Conservation (phyloP, 2,113 vertebrate genomes). For the Sebastes fasciatus region DNA sequence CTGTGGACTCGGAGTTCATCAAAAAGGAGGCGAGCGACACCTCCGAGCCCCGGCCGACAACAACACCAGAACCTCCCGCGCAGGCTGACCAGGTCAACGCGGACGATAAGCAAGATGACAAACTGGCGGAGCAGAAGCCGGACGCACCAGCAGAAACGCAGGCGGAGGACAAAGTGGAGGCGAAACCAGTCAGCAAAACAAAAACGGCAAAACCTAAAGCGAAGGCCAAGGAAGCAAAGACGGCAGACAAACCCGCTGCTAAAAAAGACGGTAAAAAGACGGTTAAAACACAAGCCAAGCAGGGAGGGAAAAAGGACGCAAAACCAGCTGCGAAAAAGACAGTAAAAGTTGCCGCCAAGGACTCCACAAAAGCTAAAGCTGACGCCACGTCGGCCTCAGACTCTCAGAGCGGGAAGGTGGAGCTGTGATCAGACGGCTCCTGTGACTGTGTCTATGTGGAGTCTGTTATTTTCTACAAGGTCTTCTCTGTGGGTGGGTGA, state of each 20-base stretch:
- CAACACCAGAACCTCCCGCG: not conserved
- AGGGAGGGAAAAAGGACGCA: slow-evolving; percentile 57
- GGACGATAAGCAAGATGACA: slow-evolving; percentile 7
- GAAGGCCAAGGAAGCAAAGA: slow-evolving; percentile 60
- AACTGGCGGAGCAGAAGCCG: not conserved
- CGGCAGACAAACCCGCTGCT: slow-evolving; percentile 32
- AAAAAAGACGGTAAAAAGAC: slow-evolving; percentile 58
- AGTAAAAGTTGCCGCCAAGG: slow-evolving; percentile 53
- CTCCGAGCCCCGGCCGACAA: not conserved
- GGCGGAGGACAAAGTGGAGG: slow-evolving; percentile 34
- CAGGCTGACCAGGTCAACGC: slow-evolving; percentile 21
- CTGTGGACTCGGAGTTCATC: slow-evolving; percentile 82
- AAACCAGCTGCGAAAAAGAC: slow-evolving; percentile 71
- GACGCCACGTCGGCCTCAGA: slow-evolving; percentile 24
- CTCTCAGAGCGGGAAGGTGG: slow-evolving; percentile 65
- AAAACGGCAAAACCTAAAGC: slow-evolving; percentile 31
- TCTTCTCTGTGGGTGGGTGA: slow-evolving; percentile 33
- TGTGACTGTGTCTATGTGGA: not conserved
- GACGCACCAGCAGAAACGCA: slow-evolving; percentile 1
- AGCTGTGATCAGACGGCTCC: slow-evolving; percentile 75
- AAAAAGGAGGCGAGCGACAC: slow-evolving; percentile 14
- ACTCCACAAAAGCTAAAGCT: slow-evolving; percentile 40
- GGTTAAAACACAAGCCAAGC: slow-evolving; percentile 63
- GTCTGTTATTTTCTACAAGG: not conserved
- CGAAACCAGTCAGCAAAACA: slow-evolving; percentile 25